Evolutionary conservation across 2,113 vertebrate genomes (phyloP), one percentile per base, ranked within the genome.

Genomic region (Gobius niger): DNA sequence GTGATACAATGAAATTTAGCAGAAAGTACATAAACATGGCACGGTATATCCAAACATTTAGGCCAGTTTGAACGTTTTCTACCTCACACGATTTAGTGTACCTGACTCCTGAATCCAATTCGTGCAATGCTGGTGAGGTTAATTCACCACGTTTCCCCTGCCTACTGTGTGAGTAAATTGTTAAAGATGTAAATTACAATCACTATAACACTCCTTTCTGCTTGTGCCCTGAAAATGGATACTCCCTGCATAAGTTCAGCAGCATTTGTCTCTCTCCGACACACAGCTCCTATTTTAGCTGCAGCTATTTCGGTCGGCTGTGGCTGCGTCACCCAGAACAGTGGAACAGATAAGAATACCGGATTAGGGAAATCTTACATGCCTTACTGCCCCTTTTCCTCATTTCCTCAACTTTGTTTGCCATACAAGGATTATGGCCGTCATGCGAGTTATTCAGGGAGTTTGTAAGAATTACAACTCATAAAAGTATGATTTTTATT

Each of bases 291-390:
- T 74, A 50, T 83, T 85, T 83, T 87, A 82, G 85, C 65, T 81
- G 68, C 65, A 72, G 79, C 86, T 90, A 88, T 88, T 88, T 90
- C 65, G 76, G 71, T 85, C 75, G 9, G 0, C 76, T 73, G 63
- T 54, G 69, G 49, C 82, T 87, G 82, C 83, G 75, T 84, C 85
- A 87, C 80, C n/a, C 63, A 59, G 75, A 80, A 64, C 67, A 65
- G 70, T 63, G 47, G 44, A 76, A 71, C 65, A 83, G 82, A 81
- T 78, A 74, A 82, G 76, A 78, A 75, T 82, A 41, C 0, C 67
- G 78, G 77, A 72, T 82, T 74, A 80, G 67, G 68, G 65, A 77
- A 82, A 76, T 67, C 82, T 59, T 75, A 41, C 72, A 75, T 83
- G 60, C 34, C 60, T 69, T 72, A 54, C 72, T 80, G 61, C 64